These are phyloP conservation scores for Enteromius mattozi DNA, from an alignment of 2,797 vertebrate species.

Conservation along the genomic window DNA sequence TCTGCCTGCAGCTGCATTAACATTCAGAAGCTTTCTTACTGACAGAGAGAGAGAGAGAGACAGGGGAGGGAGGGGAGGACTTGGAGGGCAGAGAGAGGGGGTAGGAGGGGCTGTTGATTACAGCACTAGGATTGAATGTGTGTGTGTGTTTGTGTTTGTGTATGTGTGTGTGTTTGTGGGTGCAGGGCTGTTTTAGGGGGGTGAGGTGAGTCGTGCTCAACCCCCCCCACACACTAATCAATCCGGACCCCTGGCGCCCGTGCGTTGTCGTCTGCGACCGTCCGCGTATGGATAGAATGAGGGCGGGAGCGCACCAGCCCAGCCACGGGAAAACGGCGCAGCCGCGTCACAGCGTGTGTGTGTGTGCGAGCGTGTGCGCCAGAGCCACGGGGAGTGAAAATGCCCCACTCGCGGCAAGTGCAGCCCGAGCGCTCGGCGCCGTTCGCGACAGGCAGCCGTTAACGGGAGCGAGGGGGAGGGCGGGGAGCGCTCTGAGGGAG, in stretches of 20 bases:
- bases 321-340: conserved; percentile 67
- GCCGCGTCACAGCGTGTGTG: conserved; percentile 50
- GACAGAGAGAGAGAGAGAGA: conserved; percentile 49
- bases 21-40: conserved; percentile 64
- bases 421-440: conserved; percentile 56
- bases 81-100: conserved; percentile 56
- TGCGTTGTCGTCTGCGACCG: conserved; percentile 50
- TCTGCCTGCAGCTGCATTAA: conserved; percentile 63
- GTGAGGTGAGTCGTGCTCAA: conserved; percentile 53
- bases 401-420: conserved; percentile 65
- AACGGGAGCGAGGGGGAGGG: conserved; percentile 61
- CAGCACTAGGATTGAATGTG: conserved; percentile 45
- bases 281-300: conserved; percentile 60
- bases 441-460: conserved; percentile 63
- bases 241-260: conserved; percentile 59
- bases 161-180: conserved; percentile 22
- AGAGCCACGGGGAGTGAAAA: conserved; percentile 63
- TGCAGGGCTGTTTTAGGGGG: conserved; percentile 52
- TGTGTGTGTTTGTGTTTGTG: conserved; percentile 40
- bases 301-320: conserved; percentile 62
- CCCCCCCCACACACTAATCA: conserved; percentile 57
- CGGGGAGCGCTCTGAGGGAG: conserved; percentile 60
- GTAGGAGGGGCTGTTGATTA: conserved; percentile 62
- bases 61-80: conserved; percentile 53
- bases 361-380: conserved; percentile 44